A percentile compares a stretch with the other conserved stretches of the same genome.
Evolutionary conservation across 2,113 vertebrate genomes (phyloP).

Genomic region (Neodontobutis hainanensis): DNA sequence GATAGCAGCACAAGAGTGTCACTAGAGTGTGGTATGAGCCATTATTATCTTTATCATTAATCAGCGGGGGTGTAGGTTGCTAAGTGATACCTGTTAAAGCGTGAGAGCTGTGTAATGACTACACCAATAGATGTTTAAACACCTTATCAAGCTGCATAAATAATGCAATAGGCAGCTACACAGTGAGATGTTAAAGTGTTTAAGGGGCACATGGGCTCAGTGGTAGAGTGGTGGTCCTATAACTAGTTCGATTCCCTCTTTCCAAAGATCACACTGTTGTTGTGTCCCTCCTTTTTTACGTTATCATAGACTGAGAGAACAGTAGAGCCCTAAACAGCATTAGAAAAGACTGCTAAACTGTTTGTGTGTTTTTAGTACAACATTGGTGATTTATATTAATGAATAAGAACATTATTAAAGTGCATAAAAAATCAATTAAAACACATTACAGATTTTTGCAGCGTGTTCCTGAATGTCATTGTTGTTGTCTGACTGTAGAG

Average conservation of each 20-base stretch:
- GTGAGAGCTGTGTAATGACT: constrained; percentile 44
- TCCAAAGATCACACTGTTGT: too few relatives aligned
- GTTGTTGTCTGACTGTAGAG: not conserved
- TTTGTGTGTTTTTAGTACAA: too few relatives aligned
- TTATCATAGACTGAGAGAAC: not conserved
- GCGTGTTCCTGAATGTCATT: too few relatives aligned
- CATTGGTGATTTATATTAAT: not conserved
- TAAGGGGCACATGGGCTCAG: too few relatives aligned
- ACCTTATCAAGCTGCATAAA: constrained; percentile 44
- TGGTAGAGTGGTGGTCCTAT: too few relatives aligned
- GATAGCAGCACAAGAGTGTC: constrained; percentile 40
- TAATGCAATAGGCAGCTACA: constrained; percentile 34
- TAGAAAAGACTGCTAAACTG: constrained; percentile 1
- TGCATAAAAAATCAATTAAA: not conserved
- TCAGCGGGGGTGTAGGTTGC: constrained; percentile 38
- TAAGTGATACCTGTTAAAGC: constrained; percentile 49
- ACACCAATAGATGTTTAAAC: constrained; percentile 39
- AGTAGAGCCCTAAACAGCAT: too few relatives aligned
- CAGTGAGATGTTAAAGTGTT: constrained; percentile 18
- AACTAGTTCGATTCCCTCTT: too few relatives aligned
- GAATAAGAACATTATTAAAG: not conserved
- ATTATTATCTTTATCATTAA: constrained; percentile 56
- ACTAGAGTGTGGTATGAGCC: constrained; percentile 47
- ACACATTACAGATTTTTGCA: too few relatives aligned
- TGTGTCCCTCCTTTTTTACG: not conserved